Conservation (phyloP, 2,888 invertebrate genomes). For the Entomobrya proxima region DNA sequence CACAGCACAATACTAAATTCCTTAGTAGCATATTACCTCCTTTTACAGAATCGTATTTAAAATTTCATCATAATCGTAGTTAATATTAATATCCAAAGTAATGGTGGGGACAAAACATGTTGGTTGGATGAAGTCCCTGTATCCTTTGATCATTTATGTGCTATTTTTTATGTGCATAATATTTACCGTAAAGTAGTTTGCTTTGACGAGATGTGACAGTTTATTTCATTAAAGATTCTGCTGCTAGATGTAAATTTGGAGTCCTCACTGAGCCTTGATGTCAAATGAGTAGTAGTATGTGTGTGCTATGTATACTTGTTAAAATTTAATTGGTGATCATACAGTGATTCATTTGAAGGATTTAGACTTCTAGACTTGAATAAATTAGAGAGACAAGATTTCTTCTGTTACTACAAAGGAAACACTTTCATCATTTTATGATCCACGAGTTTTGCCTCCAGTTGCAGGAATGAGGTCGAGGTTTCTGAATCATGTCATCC, state of each 20-base stretch:
- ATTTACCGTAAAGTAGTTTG: neutral
- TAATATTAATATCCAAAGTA: too few relatives aligned
- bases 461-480: neutral
- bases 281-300: neutral
- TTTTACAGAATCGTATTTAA: too few relatives aligned
- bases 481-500: neutral
- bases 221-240: neutral
- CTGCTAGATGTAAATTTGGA: neutral
- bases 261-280: neutral
- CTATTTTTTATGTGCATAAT: neutral
- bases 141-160: neutral
- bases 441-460: neutral
- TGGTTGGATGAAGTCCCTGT: too few relatives aligned
- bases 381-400: neutral
- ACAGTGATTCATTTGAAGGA: neutral
- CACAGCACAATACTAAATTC: too few relatives aligned
- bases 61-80: too few relatives aligned
- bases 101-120: too few relatives aligned
- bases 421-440: neutral
- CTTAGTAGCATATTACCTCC: too few relatives aligned
- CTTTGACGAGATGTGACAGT: neutral
- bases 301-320: neutral
- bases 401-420: neutral
- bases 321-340: neutral
- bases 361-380: neutral